phyloP scores from a whole-genome alignment of 2,113 vertebrate genomes.

The Parotia lawesii region DNA sequence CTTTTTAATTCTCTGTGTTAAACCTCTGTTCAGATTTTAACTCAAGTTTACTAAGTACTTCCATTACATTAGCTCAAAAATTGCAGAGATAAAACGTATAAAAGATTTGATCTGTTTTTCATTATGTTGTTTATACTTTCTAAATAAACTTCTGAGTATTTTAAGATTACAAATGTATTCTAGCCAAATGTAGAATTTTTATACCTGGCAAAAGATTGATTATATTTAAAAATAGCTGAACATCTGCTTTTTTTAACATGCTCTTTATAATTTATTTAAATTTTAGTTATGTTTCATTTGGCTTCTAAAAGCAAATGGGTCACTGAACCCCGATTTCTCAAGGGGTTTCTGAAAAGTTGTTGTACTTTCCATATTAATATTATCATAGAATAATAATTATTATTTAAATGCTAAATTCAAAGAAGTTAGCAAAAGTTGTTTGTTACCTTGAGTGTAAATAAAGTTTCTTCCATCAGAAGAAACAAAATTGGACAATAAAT shows the following conservation, averaged over 20 bases:
- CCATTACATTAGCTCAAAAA: not conserved
- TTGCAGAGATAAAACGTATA: not conserved
- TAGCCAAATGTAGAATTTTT: not conserved
- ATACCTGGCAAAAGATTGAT: not conserved
- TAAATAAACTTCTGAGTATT: not conserved
- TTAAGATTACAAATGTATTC: not conserved
- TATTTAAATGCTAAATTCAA: not conserved
- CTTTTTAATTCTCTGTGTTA: not conserved
- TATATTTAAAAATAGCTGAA: slow-evolving; percentile 2
- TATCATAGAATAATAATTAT: not conserved
- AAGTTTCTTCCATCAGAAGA: not conserved
- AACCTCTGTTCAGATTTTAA: not conserved
- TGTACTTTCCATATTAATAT: not conserved
- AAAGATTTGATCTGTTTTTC: not conserved
- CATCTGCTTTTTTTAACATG: not conserved
- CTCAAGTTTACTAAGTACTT: not conserved
- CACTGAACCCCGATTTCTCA: not conserved
- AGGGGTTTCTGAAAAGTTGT: not conserved
- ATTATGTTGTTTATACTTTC: not conserved
- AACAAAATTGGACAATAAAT: not conserved
- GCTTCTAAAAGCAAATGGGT: not conserved
- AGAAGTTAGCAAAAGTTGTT: not conserved
- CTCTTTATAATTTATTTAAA: not conserved
- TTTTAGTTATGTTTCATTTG: not conserved
- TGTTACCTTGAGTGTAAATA: not conserved